These are phyloP conservation scores for Mastomys coucha DNA, from an alignment of 2,113 vertebrate genomes.

Conservation along the genomic window DNA sequence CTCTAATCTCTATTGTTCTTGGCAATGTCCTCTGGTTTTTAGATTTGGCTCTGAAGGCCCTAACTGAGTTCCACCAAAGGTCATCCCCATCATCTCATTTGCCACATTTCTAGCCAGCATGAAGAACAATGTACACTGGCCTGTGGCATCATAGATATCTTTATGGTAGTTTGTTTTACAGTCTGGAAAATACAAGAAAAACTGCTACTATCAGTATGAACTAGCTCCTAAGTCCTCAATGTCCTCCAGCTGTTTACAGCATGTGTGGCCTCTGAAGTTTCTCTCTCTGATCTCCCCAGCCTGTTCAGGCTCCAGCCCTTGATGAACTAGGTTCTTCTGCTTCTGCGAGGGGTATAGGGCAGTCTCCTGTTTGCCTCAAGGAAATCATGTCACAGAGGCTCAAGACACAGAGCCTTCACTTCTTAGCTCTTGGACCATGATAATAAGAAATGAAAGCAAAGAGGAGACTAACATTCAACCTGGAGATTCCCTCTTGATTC, in stretches of 20 bases:
- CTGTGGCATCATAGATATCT: background rate
- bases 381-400: background rate
- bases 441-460: background rate
- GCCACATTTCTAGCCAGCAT: background rate
- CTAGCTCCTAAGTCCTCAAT: background rate
- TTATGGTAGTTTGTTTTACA: background rate
- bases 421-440: background rate
- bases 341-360: background rate
- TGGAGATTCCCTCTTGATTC: background rate
- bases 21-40: background rate
- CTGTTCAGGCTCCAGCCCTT: background rate
- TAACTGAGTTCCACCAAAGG: background rate
- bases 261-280: background rate
- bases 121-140: no score
- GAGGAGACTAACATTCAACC: background rate
- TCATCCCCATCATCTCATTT: no score
- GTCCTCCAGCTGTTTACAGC: background rate
- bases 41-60: fast-evolving
- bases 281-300: no score
- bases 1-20: background rate
- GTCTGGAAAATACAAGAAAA: background rate
- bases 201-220: background rate
- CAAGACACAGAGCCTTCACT: background rate
- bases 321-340: background rate
- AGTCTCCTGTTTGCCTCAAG: background rate